Conservation (phyloP, 2,113 vertebrate genomes). For the Hoplias malabaricus region DNA sequence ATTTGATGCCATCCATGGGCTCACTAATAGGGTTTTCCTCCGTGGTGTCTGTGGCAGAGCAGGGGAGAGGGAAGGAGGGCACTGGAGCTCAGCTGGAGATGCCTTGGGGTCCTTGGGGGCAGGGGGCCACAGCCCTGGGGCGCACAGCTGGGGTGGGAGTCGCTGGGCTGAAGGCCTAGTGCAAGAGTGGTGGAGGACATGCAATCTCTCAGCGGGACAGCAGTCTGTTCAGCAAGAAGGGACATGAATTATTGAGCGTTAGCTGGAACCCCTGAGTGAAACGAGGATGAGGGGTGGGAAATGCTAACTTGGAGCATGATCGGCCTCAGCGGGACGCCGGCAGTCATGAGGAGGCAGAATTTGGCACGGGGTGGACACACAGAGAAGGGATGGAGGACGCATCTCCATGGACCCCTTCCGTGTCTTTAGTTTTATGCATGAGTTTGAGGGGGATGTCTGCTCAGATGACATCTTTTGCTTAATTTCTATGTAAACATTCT, state of each 20-base stretch:
- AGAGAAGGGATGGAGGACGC: constrained; percentile 7
- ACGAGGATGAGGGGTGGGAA: constrained; percentile 30
- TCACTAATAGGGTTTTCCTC: constrained; percentile 62
- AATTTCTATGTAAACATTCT: too few relatives aligned
- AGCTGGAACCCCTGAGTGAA: constrained; percentile 45
- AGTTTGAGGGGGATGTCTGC: too few relatives aligned
- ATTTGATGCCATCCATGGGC: constrained; percentile 63
- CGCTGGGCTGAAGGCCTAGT: constrained; percentile 52
- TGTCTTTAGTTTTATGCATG: too few relatives aligned
- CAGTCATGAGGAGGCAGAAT: constrained; percentile 25
- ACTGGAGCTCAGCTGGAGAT: constrained; percentile 70
- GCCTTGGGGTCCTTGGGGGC: constrained; percentile 65
- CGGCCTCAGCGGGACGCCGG: constrained; percentile 31
- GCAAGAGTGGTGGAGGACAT: constrained; percentile 42
- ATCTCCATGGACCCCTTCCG: neutral
- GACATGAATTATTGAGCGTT: constrained; percentile 65
- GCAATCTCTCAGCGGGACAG: constrained; percentile 45
- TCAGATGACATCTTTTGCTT: too few relatives aligned
- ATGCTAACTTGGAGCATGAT: constrained; percentile 43
- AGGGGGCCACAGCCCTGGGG: constrained; percentile 50
- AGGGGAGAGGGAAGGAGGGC: constrained; percentile 63
- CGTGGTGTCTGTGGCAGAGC: constrained; percentile 32
- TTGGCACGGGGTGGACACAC: constrained; percentile 10
- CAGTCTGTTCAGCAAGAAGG: constrained; percentile 60
- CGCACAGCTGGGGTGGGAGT: constrained; percentile 60